Evolutionary conservation across 2,797 vertebrate genomes (phyloP), one percentile per base, ranked within the genome.

Genomic region (Pseudochaenichthys georgianus): DNA sequence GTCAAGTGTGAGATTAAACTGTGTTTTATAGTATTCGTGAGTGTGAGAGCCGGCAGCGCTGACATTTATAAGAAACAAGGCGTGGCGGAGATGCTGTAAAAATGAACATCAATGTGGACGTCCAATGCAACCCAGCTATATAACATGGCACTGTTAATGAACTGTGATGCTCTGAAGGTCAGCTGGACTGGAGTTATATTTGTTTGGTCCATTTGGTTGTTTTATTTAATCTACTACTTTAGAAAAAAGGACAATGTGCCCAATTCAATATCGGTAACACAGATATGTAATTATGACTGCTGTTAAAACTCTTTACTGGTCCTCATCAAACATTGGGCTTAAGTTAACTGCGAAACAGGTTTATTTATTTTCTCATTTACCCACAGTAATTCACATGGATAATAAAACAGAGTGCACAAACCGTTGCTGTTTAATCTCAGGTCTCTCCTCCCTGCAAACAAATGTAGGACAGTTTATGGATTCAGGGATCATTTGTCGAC

Each of bases 341-440:
- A 53, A 72, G 52, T 74, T 47, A 55, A 23, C 15, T 3, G 57
- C 28, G 54, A 54, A 74, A 45, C 16, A 19, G 41, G 13, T 77
- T 84, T 66, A 84, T 68, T 64, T 64, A 65, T 21, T 6, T 48
- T 69, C 13, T 62, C 12, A 43, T 66, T 54, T 48, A 75, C 42
- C 42, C 10, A 10, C 52, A 67, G 42, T 82, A 11, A 77, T 70
- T 74, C 61, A 64, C 31, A 52, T 3, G 19, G 62, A 31, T 13
- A 60, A 78, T 84, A 82, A 84, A 81, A 52, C 52, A 43, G 70
- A 64, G 16, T 43, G 15, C 13, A 66, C 23, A 78, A 21, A 58
- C 17, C 57, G 43, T 71, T 58, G 21, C 52, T 28, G 9, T 60
- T 67, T 52, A 60, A 46, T 51, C 28, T 28, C 21, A 48, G 3